Conservation (phyloP, 1,140 invertebrate genomes). For the Stenopsyche tienmushanensis region DNA sequence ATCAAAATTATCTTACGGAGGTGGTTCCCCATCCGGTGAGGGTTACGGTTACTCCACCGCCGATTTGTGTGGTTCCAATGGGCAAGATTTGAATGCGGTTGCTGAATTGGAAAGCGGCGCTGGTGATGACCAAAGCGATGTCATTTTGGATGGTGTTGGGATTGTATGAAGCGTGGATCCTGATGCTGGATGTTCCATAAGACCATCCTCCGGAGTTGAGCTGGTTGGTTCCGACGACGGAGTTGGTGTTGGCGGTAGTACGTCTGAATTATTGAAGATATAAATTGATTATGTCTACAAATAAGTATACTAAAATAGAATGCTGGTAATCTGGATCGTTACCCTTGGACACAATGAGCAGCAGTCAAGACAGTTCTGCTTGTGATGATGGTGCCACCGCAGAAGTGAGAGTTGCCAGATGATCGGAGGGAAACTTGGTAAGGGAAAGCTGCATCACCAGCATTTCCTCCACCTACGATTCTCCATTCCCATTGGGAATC, state of each 20-base stretch:
- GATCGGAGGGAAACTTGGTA: conserved; percentile 55
- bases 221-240: conserved; percentile 48
- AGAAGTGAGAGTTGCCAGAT: conserved; percentile 54
- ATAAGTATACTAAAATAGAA: conserved; percentile 39
- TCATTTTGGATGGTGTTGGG: conserved; percentile 23
- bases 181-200: conserved; percentile 43
- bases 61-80: conserved; percentile 47
- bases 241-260: conserved; percentile 39
- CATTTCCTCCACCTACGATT: conserved; percentile 29
- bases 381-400: conserved; percentile 58
- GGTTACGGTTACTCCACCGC: conserved; percentile 46
- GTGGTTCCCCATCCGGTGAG: conserved; percentile 56
- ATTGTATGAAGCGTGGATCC: conserved; percentile 48
- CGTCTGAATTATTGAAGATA: conserved; percentile 3
- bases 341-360: conserved; percentile 59
- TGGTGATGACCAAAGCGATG: conserved; percentile 55
- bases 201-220: conserved; percentile 46
- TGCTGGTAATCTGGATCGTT: conserved; percentile 45
- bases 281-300: too few relatives aligned
- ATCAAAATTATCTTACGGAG: too few relatives aligned
- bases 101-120: too few relatives aligned
- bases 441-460: conserved; percentile 21
- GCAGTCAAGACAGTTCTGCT: conserved; percentile 57
- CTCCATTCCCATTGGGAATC: conserved; percentile 16
- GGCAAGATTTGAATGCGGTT: conserved; percentile 49